Percentiles rank a stretch among this genome's conserved stretches.
These are phyloP conservation scores for Phaethornis superciliosus DNA, from an alignment of 2,113 vertebrate genomes.

Conservation along the genomic window DNA sequence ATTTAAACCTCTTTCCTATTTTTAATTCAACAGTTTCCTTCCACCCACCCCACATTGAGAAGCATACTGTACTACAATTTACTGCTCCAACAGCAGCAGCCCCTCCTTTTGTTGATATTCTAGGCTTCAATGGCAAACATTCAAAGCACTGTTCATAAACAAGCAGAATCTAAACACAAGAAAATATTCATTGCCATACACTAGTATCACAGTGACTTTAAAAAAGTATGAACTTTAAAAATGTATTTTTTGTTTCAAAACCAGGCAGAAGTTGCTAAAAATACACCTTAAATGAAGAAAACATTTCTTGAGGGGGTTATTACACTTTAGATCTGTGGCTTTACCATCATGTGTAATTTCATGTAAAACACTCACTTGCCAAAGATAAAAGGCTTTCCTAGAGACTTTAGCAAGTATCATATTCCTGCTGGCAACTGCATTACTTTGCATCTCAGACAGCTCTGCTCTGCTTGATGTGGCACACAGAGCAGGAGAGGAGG, in stretches of 20 bases:
- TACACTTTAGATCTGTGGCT: conserved; percentile 61
- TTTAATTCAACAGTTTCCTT: neutral
- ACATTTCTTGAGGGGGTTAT: conserved; percentile 43
- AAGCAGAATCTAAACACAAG: neutral
- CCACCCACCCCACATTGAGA: rapidly evolving
- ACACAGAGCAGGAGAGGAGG: conserved; percentile 18
- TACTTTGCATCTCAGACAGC: conserved; percentile 4
- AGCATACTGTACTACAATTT: neutral
- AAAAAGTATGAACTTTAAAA: neutral
- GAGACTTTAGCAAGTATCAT: conserved; percentile 50
- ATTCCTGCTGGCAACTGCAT: conserved; percentile 45
- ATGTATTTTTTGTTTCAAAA: conserved; percentile 14
- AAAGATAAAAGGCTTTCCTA: conserved; percentile 61
- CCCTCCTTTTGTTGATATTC: neutral
- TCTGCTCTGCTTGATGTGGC: conserved; percentile 31
- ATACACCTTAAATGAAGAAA: conserved; percentile 1
- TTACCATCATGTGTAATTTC: conserved; percentile 57
- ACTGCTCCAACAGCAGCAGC: neutral
- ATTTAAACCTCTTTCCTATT: neutral
- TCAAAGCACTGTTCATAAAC: neutral
- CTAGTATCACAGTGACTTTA: neutral
- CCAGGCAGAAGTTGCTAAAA: conserved; percentile 35
- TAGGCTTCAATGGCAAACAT: neutral
- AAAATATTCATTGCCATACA: neutral
- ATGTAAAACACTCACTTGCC: conserved; percentile 57